These are phyloP conservation scores for Fistularia tabacaria DNA, from an alignment of 2,797 vertebrate genomes.

Conservation along the genomic window DNA sequence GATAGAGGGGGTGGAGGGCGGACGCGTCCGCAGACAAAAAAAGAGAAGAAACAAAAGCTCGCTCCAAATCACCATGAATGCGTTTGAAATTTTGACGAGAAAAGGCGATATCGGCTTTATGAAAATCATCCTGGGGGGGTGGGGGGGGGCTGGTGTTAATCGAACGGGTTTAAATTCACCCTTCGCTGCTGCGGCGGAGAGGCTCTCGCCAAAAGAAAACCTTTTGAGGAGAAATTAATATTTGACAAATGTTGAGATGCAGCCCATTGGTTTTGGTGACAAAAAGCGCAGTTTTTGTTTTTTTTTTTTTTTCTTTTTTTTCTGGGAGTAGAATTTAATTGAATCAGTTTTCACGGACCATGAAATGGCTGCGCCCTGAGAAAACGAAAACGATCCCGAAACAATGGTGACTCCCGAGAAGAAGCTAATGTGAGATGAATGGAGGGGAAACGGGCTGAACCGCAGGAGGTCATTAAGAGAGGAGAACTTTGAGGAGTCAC, in stretches of 20 bases:
- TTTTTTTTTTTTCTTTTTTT: too few species aligned
- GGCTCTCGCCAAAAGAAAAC: conserved; percentile 49
- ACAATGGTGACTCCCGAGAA: conserved; percentile 53
- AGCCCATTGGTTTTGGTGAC: background rate
- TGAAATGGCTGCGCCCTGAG: conserved; percentile 26
- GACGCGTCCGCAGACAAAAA: conserved; percentile 62
- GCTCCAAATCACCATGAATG: conserved; percentile 84
- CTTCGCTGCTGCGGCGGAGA: too few species aligned
- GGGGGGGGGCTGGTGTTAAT: conserved; percentile 33
- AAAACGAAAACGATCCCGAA: conserved; percentile 45
- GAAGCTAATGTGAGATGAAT: conserved; percentile 66
- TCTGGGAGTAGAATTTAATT: too few species aligned
- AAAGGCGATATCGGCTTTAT: conserved; percentile 82
- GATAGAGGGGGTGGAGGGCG: conserved; percentile 34
- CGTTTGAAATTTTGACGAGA: conserved; percentile 86
- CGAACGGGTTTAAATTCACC: too few species aligned
- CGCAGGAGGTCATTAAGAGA: conserved; percentile 68
- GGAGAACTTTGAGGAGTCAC: conserved; percentile 50
- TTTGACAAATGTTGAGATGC: conserved; percentile 1
- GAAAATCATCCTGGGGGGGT: conserved; percentile 61
- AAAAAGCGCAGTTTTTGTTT: background rate
- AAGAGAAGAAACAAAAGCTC: conserved; percentile 76
- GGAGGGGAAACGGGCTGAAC: conserved; percentile 63
- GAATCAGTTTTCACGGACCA: conserved; percentile 18
- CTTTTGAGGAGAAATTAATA: conserved; percentile 13